Percentiles rank a stretch among this genome's conserved stretches.
phyloP scores from a whole-genome alignment of 2,888 invertebrate species.

The Trichopoda pennipes region DNA sequence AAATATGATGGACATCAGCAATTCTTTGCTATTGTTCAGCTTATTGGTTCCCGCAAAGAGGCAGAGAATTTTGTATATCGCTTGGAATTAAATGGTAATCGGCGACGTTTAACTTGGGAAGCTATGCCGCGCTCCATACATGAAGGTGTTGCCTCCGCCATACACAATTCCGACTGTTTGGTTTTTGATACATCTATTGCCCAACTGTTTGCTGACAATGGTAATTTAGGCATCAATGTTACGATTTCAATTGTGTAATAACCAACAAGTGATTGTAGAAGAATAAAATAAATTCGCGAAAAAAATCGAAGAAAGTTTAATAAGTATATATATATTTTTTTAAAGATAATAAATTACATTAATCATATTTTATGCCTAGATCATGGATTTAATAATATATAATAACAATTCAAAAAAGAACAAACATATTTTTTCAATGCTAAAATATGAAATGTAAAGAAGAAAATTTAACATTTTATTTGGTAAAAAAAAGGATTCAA shows the following conservation, averaged over 20 bases:
- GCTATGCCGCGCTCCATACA: conserved; percentile 99
- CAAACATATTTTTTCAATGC: conserved; percentile 12
- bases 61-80: conserved; percentile 99
- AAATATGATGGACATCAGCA: conserved; percentile 98
- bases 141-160: conserved; percentile 98
- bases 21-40: conserved; percentile 98
- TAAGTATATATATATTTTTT: conserved; percentile 24
- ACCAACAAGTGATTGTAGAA: conserved; percentile 36
- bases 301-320: conserved; percentile 33
- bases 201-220: conserved; percentile 99
- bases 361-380: conserved; percentile 17
- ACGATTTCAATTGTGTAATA: conserved; percentile 95
- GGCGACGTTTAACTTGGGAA: conserved; percentile 98
- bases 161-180: conserved; percentile 98
- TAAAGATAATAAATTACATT: conserved; percentile 1
- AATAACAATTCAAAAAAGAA: background rate
- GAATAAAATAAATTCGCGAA: conserved; percentile 32
- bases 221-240: conserved; percentile 99
- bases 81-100: conserved; percentile 96
- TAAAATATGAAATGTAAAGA: conserved; percentile 11
- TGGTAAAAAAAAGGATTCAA: background rate
- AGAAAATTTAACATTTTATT: conserved; percentile 16
- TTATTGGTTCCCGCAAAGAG: conserved; percentile 99
- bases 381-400: conserved; percentile 3
- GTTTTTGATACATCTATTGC: conserved; percentile 99